phyloP scores from a whole-genome alignment of 35 echinoderm and acorn worm species.

The Apostichopus parvimensis region DNA sequence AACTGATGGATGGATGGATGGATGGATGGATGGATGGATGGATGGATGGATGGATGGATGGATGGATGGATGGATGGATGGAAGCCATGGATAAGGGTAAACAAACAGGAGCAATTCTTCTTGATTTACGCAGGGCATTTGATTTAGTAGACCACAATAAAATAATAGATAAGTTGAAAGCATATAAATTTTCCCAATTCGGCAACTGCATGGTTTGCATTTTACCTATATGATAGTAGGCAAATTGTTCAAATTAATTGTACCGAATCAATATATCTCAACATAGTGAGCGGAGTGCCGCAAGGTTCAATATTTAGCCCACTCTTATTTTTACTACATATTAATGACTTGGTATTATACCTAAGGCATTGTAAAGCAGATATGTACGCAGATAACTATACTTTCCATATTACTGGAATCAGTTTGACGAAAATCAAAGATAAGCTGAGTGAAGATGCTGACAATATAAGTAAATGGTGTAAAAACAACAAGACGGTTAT shows the following conservation, averaged over 20 bases:
- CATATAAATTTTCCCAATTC: too few species aligned
- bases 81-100: background rate
- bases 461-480: background rate
- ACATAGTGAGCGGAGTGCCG: too few species aligned
- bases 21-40: too few species aligned
- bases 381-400: background rate
- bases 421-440: background rate
- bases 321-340: too few species aligned
- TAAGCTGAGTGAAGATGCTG: background rate
- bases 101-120: background rate
- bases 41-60: too few species aligned
- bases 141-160: background rate
- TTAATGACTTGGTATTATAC: too few species aligned
- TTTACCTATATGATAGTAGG: too few species aligned
- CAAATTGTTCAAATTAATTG: too few species aligned
- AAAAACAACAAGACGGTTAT: conserved; percentile 20
- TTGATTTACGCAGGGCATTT: background rate
- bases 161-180: background rate
- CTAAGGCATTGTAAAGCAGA: too few species aligned
- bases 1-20: background rate
- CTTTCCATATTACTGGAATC: background rate
- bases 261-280: too few species aligned
- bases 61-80: background rate
- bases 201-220: too few species aligned
- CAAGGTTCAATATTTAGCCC: too few species aligned